These are phyloP conservation scores for Chiloscyllium punctatum DNA, from an alignment of 2,797 vertebrate genomes.

Conservation along the genomic window DNA sequence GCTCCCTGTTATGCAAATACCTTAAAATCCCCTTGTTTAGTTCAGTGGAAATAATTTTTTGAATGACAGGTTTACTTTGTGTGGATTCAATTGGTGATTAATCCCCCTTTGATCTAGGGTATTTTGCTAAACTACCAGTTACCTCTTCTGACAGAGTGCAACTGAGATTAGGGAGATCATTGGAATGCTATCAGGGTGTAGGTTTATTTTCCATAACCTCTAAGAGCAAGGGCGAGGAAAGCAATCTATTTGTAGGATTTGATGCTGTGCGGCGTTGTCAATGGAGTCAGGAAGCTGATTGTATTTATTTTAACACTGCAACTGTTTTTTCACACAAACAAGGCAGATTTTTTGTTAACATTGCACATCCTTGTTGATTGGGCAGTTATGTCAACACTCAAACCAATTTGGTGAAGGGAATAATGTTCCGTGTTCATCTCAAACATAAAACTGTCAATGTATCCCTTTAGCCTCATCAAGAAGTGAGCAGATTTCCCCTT, in stretches of 20 bases:
- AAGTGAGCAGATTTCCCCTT: constrained; percentile 13
- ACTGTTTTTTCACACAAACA: constrained; percentile 33
- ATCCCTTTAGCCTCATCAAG: neutral
- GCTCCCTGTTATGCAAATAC: constrained; percentile 75
- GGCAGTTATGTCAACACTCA: constrained; percentile 14
- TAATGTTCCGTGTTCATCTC: constrained; percentile 20
- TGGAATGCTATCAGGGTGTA: constrained; percentile 58
- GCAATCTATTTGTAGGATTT: constrained; percentile 63
- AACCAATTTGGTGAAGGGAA: neutral
- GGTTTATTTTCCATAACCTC: constrained; percentile 61
- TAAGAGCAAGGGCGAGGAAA: constrained; percentile 63
- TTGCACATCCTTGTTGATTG: constrained; percentile 29
- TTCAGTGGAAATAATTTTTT: constrained; percentile 79
- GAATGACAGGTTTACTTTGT: constrained; percentile 81
- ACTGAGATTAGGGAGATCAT: constrained; percentile 68
- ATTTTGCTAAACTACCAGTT: constrained; percentile 78
- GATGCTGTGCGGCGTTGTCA: constrained; percentile 61
- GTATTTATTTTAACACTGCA: constrained; percentile 39
- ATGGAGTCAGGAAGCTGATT: constrained; percentile 66
- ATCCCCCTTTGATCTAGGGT: constrained; percentile 79
- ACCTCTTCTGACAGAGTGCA: constrained; percentile 76
- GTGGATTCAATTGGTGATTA: constrained; percentile 72
- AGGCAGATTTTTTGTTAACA: constrained; percentile 19
- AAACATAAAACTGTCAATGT: neutral
- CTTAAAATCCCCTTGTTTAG: constrained; percentile 67